A percentile compares a stretch with the other conserved stretches of the same genome.
phyloP scores from a whole-genome alignment of 1,140 invertebrate genomes.

The Pararge aegeria region DNA sequence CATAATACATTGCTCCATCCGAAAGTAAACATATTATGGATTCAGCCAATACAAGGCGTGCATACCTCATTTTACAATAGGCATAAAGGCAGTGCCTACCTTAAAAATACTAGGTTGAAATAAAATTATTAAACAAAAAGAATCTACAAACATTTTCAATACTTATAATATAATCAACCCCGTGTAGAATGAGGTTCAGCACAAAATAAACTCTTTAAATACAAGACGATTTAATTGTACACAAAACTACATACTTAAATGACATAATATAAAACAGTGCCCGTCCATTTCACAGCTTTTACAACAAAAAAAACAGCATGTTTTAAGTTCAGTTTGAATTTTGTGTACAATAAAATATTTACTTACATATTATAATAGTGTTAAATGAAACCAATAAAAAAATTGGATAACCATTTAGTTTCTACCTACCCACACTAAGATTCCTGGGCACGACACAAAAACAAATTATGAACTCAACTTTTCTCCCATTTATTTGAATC shows the following conservation, averaged over 20 bases:
- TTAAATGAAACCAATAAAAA: neutral
- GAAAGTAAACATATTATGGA: neutral
- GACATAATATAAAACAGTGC: no score
- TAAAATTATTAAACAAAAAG: constrained; percentile 11
- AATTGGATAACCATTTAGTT: neutral
- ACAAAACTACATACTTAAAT: neutral
- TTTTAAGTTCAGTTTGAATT: neutral
- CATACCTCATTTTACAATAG: neutral
- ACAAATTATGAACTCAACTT: constrained; percentile 21
- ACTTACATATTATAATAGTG: no score
- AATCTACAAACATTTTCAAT: constrained; percentile 6
- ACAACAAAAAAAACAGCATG: neutral
- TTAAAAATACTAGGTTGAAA: constrained; percentile 1
- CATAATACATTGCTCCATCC: neutral
- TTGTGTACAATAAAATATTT: neutral
- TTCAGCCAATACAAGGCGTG: neutral
- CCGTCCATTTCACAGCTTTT: no score
- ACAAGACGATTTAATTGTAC: neutral
- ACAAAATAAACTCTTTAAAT: neutral
- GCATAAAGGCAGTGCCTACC: constrained; percentile 7
- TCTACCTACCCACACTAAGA: neutral
- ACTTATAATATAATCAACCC: constrained; percentile 6
- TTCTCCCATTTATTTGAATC: constrained; percentile 27
- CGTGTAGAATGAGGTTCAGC: neutral
- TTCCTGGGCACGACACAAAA: neutral